A percentile compares a stretch with the other conserved stretches of the same genome.
phyloP scores from a whole-genome alignment of 2,888 invertebrate genomes.

The Trilocha varians region DNA sequence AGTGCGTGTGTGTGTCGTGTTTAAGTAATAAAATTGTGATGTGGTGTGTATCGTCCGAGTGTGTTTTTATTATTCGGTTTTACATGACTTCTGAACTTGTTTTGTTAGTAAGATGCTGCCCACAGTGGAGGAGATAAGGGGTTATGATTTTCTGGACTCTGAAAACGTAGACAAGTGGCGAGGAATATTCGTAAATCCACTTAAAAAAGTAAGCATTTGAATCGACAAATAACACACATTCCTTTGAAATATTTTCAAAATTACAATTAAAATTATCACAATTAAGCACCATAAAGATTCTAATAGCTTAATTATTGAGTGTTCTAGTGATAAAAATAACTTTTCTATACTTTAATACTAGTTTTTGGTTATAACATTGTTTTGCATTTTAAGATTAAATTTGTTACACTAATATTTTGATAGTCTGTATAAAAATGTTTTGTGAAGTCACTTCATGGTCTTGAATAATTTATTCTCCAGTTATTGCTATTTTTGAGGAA shows the following conservation, averaged over 20 bases:
- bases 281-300: not conserved
- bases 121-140: slow-evolving; percentile 68
- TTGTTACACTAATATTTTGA: too few relatives aligned
- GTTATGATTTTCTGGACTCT: slow-evolving; percentile 89
- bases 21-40: slow-evolving; percentile 35
- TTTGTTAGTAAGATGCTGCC: slow-evolving; percentile 60
- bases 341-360: too few relatives aligned
- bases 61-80: slow-evolving; percentile 35
- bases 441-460: too few relatives aligned
- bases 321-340: too few relatives aligned
- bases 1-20: slow-evolving; percentile 25
- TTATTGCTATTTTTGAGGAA: too few relatives aligned
- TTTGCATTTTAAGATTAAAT: too few relatives aligned
- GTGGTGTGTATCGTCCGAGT: slow-evolving; percentile 43
- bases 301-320: not conserved
- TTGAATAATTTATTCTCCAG: too few relatives aligned
- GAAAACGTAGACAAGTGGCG: slow-evolving; percentile 95
- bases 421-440: too few relatives aligned
- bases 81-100: slow-evolving; percentile 48
- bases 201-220: slow-evolving; percentile 82
- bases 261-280: not conserved
- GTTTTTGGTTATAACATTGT: too few relatives aligned
- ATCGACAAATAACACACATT: not conserved
- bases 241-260: not conserved
- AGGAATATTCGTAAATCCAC: slow-evolving; percentile 88